Percentiles rank a stretch among this genome's conserved stretches.
Evolutionary conservation across 1,140 invertebrate species (phyloP).

Genomic region (Cotesia typhae): DNA sequence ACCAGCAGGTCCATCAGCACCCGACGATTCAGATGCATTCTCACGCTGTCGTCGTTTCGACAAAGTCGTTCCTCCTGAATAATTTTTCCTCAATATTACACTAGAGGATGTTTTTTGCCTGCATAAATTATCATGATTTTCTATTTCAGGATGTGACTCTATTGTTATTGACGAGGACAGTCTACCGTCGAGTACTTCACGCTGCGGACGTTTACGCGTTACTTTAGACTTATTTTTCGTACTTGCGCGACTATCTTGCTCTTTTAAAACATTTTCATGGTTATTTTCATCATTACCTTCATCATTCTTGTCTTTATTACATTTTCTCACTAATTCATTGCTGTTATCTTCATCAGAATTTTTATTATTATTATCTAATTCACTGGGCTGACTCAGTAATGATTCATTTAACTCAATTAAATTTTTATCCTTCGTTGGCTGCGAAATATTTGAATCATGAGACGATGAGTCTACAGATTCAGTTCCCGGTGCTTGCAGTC

Average conservation of each 20-base stretch:
- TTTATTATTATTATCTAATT: constrained; percentile 4
- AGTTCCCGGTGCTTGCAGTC: neutral
- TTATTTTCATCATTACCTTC: constrained; percentile 49
- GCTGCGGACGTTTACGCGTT: constrained; percentile 42
- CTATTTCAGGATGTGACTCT: constrained; percentile 46
- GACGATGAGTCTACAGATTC: neutral
- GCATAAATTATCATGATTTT: constrained; percentile 50
- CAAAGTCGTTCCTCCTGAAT: constrained; percentile 41
- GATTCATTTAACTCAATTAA: no score
- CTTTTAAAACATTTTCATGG: constrained; percentile 47
- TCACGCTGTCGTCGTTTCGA: constrained; percentile 35
- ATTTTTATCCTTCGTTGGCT: no score
- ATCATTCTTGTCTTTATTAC: neutral
- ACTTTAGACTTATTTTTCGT: constrained; percentile 34
- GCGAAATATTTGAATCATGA: no score
- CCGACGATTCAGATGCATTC: neutral
- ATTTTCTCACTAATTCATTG: neutral
- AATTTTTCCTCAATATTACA: constrained; percentile 48
- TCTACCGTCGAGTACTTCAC: constrained; percentile 17
- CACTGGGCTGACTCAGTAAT: neutral
- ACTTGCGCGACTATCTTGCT: constrained; percentile 41
- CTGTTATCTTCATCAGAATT: neutral
- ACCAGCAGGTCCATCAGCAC: neutral
- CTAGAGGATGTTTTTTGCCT: constrained; percentile 42
- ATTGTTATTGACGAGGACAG: constrained; percentile 39